Percentiles rank a stretch among this genome's conserved stretches.
Evolutionary conservation across 2,113 vertebrate species (phyloP).

Genomic region (Rhodinocichla rosea): DNA sequence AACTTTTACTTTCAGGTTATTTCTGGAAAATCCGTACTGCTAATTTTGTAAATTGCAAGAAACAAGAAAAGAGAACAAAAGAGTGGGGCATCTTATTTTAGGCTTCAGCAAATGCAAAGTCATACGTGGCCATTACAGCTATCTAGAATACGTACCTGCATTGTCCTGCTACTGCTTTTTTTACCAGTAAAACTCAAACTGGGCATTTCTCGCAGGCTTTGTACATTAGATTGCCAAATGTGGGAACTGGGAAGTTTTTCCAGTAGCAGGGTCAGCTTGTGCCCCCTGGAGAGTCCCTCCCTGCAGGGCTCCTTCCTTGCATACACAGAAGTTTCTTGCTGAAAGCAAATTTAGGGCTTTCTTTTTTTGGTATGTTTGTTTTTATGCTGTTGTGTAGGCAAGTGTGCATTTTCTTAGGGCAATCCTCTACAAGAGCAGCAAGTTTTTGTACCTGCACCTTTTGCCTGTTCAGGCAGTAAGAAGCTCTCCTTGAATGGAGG

Average conservation of each 20-base stretch:
- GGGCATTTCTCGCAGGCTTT: neutral
- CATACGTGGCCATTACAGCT: neutral
- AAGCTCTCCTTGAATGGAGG: neutral
- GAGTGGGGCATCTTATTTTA: conserved; percentile 9
- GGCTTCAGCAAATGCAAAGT: conserved; percentile 10
- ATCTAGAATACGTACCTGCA: neutral
- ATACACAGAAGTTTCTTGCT: neutral
- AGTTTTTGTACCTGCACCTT: neutral
- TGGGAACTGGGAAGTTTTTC: neutral
- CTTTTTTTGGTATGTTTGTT: neutral
- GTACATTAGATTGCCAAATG: neutral
- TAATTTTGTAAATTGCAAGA: conserved; percentile 42
- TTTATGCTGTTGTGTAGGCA: neutral
- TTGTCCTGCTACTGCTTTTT: neutral
- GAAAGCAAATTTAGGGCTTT: neutral
- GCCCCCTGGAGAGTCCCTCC: neutral
- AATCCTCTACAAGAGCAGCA: neutral
- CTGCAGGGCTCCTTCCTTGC: neutral
- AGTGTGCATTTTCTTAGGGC: neutral
- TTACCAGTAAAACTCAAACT: neutral
- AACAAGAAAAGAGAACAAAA: neutral
- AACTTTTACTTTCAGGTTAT: conserved; percentile 52
- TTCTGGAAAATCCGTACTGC: conserved; percentile 12
- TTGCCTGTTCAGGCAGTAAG: neutral
- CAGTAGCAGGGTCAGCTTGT: neutral